Percentiles rank a stretch among this genome's conserved stretches.
phyloP scores from a whole-genome alignment of 64 coral and sea anemone genomes.

The Montipora sp. region DNA sequence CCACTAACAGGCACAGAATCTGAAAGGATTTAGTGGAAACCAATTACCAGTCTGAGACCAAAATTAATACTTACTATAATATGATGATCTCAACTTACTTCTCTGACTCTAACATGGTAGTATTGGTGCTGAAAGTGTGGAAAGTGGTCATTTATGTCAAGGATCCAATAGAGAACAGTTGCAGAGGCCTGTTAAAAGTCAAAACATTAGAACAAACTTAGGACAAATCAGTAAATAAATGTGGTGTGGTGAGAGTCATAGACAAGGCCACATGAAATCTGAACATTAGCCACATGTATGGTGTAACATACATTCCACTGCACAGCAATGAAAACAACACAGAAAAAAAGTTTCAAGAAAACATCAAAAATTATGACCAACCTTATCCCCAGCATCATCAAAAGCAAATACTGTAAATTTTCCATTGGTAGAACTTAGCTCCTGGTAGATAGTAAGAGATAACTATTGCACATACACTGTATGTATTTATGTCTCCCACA shows the following conservation, averaged over 20 bases:
- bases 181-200: neutral
- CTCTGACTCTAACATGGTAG: constrained; percentile 1
- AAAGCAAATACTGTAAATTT: constrained; percentile 32
- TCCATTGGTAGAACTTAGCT: neutral
- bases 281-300: no score
- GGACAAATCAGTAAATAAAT: no score
- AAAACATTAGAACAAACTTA: neutral
- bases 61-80: no score
- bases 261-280: no score
- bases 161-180: constrained; percentile 5
- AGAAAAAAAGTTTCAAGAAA: neutral
- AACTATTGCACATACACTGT: no score
- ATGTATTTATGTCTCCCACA: no score
- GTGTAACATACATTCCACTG: no score
- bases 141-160: constrained; percentile 18
- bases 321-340: no score
- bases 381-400: constrained; percentile 23
- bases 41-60: no score
- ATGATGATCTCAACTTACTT: neutral
- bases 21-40: no score
- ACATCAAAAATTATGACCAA: neutral
- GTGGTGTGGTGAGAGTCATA: no score
- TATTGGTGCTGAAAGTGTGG: constrained; percentile 4
- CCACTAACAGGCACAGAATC: no score
- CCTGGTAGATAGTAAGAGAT: neutral